Base-by-base conservation (phyloP, 1,140 invertebrate species). In the Potamilus streckersoni region DNA sequence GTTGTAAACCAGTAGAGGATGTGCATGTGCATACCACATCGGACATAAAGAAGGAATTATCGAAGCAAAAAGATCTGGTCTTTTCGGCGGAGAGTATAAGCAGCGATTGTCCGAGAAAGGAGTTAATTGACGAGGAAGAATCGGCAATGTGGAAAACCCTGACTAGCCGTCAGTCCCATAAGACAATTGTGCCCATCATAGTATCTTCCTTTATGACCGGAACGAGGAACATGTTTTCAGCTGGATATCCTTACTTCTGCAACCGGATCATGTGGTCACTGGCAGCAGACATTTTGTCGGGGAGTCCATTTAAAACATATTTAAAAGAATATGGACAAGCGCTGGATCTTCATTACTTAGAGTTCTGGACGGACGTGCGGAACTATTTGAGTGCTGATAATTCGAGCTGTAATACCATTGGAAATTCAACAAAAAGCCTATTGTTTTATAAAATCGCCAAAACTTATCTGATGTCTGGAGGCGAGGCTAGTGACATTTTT, bases 341-440 rank as follows among this genome's bases (percentile, higher is more conserved):
- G 17, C 31, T 67, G 2, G 76, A 82, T 49, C 59, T 73, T 2
- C 71, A 71, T 13, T 78, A 81, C 56, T 62, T 82, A 12, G 60
- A 76, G 11, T 83, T 83, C 70, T 83, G 82, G 82, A 75, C 62
- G 0, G 82, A 82, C 61, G 69, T 83, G 2, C 49, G 80, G 15
- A 79, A 67, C 19, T 83, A 83, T 69, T 27, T 83, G 16, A 74
- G 80, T 49, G 72, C 76, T 27, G 80, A 82, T 38, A 78, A 81
- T 1, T 19, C 27, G 58, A 64, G 65, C 60, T 14, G 58, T 62
- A 61, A 80, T 63, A 58, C 60, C 19, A 58, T 66, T 23, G 79
- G 79, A 27, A 71, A 63, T 20, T 60, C 63, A 4, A 6, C 4
- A 0, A 38, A 38, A 38, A 38, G 4, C 66, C 58, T 19, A 56